Conservation (phyloP, 2,113 vertebrate genomes). For the Petroica traversi region DNA sequence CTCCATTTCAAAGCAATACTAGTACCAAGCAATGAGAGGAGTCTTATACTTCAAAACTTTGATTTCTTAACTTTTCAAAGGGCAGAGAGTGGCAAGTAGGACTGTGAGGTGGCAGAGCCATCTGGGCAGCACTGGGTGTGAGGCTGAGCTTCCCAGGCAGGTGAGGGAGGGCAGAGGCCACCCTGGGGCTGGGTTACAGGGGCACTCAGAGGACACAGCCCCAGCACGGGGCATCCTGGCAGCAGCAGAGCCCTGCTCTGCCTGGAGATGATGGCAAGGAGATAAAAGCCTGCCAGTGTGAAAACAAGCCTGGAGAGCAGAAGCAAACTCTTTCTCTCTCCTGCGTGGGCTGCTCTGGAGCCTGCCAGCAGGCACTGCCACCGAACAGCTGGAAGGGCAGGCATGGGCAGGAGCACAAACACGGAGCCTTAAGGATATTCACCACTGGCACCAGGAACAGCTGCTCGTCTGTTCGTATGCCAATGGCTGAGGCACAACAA, state of each 20-base stretch:
- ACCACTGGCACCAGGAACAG: neutral
- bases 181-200: neutral
- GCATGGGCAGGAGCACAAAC: neutral
- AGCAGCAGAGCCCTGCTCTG: neutral
- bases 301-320: neutral
- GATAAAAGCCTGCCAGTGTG: neutral
- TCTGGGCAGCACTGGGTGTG: neutral
- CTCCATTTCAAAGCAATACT: neutral
- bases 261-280: neutral
- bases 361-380: neutral
- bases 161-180: accelerated
- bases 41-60: neutral
- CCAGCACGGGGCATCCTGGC: accelerated
- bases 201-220: neutral
- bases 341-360: neutral
- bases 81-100: neutral
- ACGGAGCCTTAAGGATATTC: neutral
- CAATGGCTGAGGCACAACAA: neutral
- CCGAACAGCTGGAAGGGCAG: neutral
- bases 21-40: neutral
- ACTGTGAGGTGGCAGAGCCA: neutral
- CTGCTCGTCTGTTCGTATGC: accelerated
- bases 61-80: neutral
- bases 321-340: accelerated
- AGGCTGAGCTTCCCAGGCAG: neutral